phyloP scores from a whole-genome alignment of 2,797 vertebrate genomes.

The Thalassophryne amazonica region DNA sequence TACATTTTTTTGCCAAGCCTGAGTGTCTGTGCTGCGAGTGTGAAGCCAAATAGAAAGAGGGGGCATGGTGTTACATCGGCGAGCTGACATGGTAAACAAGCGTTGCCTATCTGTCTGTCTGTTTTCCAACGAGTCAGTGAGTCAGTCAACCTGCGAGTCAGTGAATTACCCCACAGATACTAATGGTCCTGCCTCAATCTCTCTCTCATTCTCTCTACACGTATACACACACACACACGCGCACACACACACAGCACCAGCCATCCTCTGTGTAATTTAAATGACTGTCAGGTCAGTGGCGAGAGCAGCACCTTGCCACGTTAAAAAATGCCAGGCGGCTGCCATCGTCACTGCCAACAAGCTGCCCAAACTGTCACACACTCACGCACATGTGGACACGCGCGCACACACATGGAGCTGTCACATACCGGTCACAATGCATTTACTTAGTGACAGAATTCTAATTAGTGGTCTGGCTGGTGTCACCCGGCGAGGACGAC shows the following conservation, averaged over 20 bases:
- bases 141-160: slow-evolving; percentile 71
- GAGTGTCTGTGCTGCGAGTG: slow-evolving; percentile 10
- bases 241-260: slow-evolving; percentile 38
- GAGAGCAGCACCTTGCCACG: slow-evolving; percentile 94
- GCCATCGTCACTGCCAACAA: slow-evolving; percentile 83
- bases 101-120: slow-evolving; percentile 65
- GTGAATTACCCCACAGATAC: slow-evolving; percentile 80
- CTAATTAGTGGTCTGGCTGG: slow-evolving; percentile 97
- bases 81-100: slow-evolving; percentile 70
- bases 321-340: slow-evolving; percentile 95
- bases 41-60: slow-evolving; percentile 24
- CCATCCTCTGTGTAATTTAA: slow-evolving; percentile 86
- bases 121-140: slow-evolving; percentile 70
- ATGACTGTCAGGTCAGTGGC: slow-evolving; percentile 99
- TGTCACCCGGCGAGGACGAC: slow-evolving; percentile 78
- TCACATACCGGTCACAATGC: slow-evolving; percentile 97
- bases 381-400: slow-evolving; percentile 70
- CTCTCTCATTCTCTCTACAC: slow-evolving; percentile 37
- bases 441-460: slow-evolving; percentile 99
- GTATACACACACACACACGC: slow-evolving; percentile 25
- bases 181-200: slow-evolving; percentile 77
- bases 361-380: slow-evolving; percentile 81
- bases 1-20: slow-evolving; percentile 11
- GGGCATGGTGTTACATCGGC: slow-evolving; percentile 56
- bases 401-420: slow-evolving; percentile 82